Conservation (phyloP, 2,888 invertebrate genomes). For the Drosophila kambysellisi region DNA sequence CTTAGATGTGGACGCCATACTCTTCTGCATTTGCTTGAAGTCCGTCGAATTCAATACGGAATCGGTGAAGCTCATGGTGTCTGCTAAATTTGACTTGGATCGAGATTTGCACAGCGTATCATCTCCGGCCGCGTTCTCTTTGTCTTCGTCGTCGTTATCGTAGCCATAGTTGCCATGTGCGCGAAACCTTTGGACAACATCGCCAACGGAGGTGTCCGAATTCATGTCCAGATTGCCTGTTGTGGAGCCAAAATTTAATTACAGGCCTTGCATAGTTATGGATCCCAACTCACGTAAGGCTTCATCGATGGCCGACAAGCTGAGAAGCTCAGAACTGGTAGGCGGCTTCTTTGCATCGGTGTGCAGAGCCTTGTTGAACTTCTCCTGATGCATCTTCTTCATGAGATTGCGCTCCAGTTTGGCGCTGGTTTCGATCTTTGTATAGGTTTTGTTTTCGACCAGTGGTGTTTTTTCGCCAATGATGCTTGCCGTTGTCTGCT, state of each 20-base stretch:
- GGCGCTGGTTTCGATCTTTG: slow-evolving; percentile 72
- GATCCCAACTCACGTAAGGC: slow-evolving; percentile 74
- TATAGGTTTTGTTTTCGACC: slow-evolving; percentile 79
- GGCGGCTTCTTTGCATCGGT: slow-evolving; percentile 36
- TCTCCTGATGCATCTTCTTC: slow-evolving; percentile 67
- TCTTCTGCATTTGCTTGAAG: slow-evolving; percentile 70
- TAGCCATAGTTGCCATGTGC: slow-evolving; percentile 40
- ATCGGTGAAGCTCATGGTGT: slow-evolving; percentile 83
- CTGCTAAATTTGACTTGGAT: slow-evolving; percentile 51
- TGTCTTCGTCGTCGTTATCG: slow-evolving; percentile 47
- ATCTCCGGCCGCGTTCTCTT: slow-evolving; percentile 72
- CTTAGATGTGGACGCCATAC: slow-evolving; percentile 37
- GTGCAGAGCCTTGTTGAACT: slow-evolving; percentile 63
- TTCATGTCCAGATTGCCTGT: slow-evolving; percentile 77
- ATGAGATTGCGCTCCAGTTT: slow-evolving; percentile 55
- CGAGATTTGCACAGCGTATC: slow-evolving; percentile 57
- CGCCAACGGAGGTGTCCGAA: slow-evolving; percentile 74
- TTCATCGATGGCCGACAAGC: slow-evolving; percentile 82
- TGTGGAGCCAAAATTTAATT: not conserved
- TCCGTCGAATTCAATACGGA: slow-evolving; percentile 80
- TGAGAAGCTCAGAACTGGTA: slow-evolving; percentile 79
- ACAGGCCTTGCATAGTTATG: not conserved
- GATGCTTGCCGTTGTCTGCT: slow-evolving; percentile 17
- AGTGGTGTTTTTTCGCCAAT: slow-evolving; percentile 67
- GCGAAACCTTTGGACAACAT: slow-evolving; percentile 72